A percentile compares a stretch with the other conserved stretches of the same genome.
These are phyloP conservation scores for Eilema sororculum DNA, from an alignment of 2,888 invertebrate species.

Conservation along the genomic window DNA sequence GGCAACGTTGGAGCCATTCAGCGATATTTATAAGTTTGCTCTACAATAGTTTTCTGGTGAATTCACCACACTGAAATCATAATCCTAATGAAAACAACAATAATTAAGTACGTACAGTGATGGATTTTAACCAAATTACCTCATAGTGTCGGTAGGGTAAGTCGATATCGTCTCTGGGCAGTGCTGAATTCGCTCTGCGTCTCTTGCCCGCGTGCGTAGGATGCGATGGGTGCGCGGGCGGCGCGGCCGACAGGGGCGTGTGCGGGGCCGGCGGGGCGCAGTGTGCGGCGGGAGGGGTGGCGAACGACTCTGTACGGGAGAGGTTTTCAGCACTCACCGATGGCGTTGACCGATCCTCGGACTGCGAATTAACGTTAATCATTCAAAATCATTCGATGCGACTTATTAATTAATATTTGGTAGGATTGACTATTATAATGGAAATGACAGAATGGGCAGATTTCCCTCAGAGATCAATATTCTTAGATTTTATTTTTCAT, in stretches of 20 bases:
- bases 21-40: not conserved
- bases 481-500: no score
- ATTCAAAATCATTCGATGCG: not conserved
- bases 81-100: no score
- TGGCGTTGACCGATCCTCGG: conserved; percentile 82
- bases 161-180: conserved; percentile 77
- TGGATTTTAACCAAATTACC: conserved; percentile 55
- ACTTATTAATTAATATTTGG: not conserved
- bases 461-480: no score
- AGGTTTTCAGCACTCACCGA: conserved; percentile 83
- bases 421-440: not conserved
- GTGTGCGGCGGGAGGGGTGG: conserved; percentile 78
- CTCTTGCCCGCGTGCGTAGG: conserved; percentile 69
- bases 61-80: no score
- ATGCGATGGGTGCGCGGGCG: conserved; percentile 56
- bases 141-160: conserved; percentile 79
- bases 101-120: not conserved
- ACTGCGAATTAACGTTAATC: conserved; percentile 56
- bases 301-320: conserved; percentile 78
- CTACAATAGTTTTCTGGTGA: not conserved
- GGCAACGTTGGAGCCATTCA: no score
- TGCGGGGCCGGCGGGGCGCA: conserved; percentile 71
- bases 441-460: no score
- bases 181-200: conserved; percentile 80
- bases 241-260: conserved; percentile 66